Evolutionary conservation across 2,797 vertebrate genomes (phyloP).

Genomic region (Schizopygopsis pylzovi): DNA sequence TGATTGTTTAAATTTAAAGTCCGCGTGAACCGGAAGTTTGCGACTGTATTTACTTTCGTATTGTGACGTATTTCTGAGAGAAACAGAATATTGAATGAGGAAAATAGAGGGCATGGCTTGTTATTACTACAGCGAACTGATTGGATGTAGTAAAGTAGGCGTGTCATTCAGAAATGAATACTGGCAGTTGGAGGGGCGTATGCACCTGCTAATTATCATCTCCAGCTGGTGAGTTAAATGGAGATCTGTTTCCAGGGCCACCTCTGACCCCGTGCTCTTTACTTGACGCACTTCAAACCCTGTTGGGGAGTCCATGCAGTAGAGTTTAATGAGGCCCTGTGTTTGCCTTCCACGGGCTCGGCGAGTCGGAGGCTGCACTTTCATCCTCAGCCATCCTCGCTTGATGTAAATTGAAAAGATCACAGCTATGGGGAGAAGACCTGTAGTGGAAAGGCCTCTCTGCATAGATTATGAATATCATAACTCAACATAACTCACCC

Average conservation of each 20-base stretch:
- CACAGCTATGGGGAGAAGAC: constrained; percentile 93
- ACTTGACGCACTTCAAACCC: constrained; percentile 82
- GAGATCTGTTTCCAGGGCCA: constrained; percentile 85
- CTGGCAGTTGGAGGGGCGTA: not conserved
- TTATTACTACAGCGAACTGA: too few relatives aligned
- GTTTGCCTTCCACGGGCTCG: constrained; percentile 84
- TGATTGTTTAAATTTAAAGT: too few relatives aligned
- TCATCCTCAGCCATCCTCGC: constrained; percentile 87
- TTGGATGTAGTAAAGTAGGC: too few relatives aligned
- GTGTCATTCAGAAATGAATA: too few relatives aligned
- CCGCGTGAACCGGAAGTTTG: constrained; percentile 57
- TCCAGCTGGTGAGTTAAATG: constrained; percentile 87
- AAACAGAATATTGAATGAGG: too few relatives aligned
- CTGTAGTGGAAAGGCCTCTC: constrained; percentile 86
- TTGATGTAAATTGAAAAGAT: constrained; percentile 96
- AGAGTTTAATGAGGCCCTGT: constrained; percentile 84
- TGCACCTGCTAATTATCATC: constrained; percentile 86
- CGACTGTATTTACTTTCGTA: too few relatives aligned
- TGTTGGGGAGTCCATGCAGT: constrained; percentile 79
- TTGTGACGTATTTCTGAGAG: too few relatives aligned
- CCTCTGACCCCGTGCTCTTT: constrained; percentile 85
- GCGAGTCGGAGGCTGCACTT: constrained; percentile 83
- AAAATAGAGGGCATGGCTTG: too few relatives aligned
- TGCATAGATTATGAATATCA: constrained; percentile 67
- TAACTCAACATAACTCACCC: constrained; percentile 56